Base-by-base conservation (phyloP, 1,140 invertebrate species). In the Leptinotarsa lineolata region DNA sequence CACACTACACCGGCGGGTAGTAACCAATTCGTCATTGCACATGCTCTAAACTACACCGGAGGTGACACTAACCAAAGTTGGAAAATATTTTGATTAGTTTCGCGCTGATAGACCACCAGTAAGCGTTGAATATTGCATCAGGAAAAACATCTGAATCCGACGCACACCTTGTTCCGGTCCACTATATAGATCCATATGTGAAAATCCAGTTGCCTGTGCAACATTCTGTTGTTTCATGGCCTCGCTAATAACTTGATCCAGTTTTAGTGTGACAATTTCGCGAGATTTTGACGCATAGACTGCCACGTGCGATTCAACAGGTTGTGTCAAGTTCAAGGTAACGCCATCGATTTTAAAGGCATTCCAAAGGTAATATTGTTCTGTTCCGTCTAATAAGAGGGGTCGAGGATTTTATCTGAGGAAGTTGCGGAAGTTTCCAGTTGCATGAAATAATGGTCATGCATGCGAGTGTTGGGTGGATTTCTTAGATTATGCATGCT, bases 61-160 rank as follows among this genome's bases (percentile, higher is more conserved):
- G 73, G 77, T 74, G 75, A 65, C 72, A 77, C 78, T 76, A 79
- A 76, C 74, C 69, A 72, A 72, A 77, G 76, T 76, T 76, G 72
- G 71, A 78, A 82, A 79, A 82, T 81, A 79, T 81, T 78, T 79
- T 75, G 79, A 79, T 82, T 81, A 76, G 78, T 74, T 81, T 76
- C 74, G 78, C 72, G 65, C 72, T 74, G 75, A 75, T 70, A 70
- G 75, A 78, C 30, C 11, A 39, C 8, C 30, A 39, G 30, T 39
- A 39, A 39, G 30, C 30, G 30, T 39, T 39, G 30, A 39, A 39
- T 39, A 39, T 39, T 39, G 30, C 30, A n/a, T n/a, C n/a, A 39
- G 30, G 30, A 8, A 39, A 39, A 39, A 39, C 8, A 39, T 39
- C 30, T 39, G 30, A 39, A 39, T 39, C 30, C 30, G 30, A 39